Evolutionary conservation across 2,797 vertebrate species (phyloP), one percentile per base, ranked within the genome.

Genomic region (Gymnopithys bicolor): DNA sequence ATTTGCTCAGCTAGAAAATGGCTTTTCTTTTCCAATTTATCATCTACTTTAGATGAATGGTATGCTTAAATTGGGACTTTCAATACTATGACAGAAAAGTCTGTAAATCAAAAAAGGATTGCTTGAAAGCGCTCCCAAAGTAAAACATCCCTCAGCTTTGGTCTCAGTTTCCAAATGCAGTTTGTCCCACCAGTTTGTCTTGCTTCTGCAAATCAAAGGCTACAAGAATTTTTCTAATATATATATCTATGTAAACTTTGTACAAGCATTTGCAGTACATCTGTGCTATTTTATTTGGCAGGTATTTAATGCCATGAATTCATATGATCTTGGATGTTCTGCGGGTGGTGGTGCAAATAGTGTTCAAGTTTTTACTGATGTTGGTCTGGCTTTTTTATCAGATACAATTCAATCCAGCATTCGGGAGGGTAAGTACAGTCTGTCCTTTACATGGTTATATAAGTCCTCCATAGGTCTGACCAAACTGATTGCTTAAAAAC

Each of bases 221-320:
- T 58, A 33, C 14, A 71, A 53, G 2, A 74, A 2, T 5, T 64
- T 58, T 88, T 84, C 30, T 13, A 7, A 46, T 43, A 12, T 39
- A 11, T 28, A n/a, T 49, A 49, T 41, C 14, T 16, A 37, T 10
- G 22, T 9, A 49, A n/a, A 9, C 10, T 1, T 18, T 67, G 77
- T 58, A 5, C 35, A 67, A 43, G 9, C 3, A 1, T 23, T 8
- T 76, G 9, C 8, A 63, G 14, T 59, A 32, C 33, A 55, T 43
- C 24, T 79, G 11, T 59, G 8, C 32, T 45, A 17, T 84, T 93
- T 89, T 76, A 60, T 53, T 92, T 78, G 59, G 14, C 93, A 98
- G 98, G 97, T 98, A 85, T 98, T 98, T 91, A 97, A 95, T 27
- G 96, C 97, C 49, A 98, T 98, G 98, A 98, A 97, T 92, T 98